A percentile compares a stretch with the other conserved stretches of the same genome.
These are phyloP conservation scores for Sphyrna mokarran DNA, from an alignment of 2,113 vertebrate species.

Conservation along the genomic window DNA sequence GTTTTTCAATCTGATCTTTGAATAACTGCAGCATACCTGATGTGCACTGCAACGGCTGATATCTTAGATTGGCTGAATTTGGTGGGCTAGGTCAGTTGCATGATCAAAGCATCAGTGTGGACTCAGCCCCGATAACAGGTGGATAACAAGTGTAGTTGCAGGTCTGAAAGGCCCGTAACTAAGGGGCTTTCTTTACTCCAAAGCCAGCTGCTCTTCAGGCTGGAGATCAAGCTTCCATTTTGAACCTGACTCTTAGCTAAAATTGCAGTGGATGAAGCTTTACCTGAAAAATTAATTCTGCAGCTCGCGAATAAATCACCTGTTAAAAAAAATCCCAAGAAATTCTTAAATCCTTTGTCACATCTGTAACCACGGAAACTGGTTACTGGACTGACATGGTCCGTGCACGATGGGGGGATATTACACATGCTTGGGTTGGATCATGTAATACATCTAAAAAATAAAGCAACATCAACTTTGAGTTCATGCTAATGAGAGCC, in stretches of 20 bases:
- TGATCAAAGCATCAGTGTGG: not conserved
- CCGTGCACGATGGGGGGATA: not conserved
- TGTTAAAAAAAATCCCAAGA: not conserved
- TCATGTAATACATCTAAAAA: not conserved
- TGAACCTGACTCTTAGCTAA: not conserved
- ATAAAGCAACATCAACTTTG: not conserved
- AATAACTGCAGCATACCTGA: not conserved
- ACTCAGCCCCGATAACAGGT: not conserved
- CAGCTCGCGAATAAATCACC: not conserved
- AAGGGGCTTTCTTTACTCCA: not conserved
- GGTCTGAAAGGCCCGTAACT: not conserved
- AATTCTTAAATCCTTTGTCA: not conserved
- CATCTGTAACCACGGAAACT: not conserved
- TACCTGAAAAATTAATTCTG: not conserved
- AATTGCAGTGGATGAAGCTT: not conserved
- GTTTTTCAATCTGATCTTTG: not conserved
- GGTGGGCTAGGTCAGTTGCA: not conserved
- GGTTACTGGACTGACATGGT: not conserved
- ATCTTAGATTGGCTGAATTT: not conserved
- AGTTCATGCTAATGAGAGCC: not conserved
- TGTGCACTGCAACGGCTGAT: not conserved
- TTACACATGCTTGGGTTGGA: not conserved
- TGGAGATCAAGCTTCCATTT: not conserved
- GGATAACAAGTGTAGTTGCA: not conserved
- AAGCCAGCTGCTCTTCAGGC: not conserved